Evolutionary conservation across 2,888 invertebrate genomes (phyloP).

Genomic region (Protophormia terraenovae): DNA sequence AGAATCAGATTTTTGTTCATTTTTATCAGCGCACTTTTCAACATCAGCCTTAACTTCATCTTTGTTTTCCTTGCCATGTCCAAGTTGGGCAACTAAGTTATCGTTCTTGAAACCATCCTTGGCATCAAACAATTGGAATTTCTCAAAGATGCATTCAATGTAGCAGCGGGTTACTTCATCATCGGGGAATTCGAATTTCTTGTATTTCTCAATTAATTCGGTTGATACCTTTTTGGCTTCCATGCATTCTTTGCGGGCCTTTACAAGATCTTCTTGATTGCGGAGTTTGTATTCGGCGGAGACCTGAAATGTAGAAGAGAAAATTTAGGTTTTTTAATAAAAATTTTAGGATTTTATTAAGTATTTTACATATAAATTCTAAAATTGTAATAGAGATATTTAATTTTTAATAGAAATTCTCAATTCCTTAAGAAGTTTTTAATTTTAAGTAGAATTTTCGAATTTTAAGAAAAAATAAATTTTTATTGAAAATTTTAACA

Average conservation of each 20-base stretch:
- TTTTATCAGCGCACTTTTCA: constrained; percentile 80
- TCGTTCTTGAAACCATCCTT: constrained; percentile 79
- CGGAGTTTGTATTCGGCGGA: constrained; percentile 79
- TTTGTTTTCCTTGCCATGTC: constrained; percentile 78
- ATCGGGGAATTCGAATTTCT: constrained; percentile 80
- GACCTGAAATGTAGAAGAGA: constrained; percentile 69
- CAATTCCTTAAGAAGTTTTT: neutral
- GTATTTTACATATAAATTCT: neutral
- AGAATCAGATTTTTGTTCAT: constrained; percentile 78
- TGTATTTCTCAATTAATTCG: constrained; percentile 79
- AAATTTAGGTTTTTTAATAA: neutral
- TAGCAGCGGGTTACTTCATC: constrained; percentile 80
- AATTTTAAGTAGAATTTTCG: neutral
- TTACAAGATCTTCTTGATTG: constrained; percentile 78
- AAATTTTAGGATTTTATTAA: neutral
- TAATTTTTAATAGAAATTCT: neutral
- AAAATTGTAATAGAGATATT: neutral
- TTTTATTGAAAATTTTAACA: neutral
- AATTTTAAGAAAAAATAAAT: neutral
- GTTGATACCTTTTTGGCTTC: constrained; percentile 77
- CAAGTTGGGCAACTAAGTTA: constrained; percentile 79
- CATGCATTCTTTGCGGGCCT: constrained; percentile 79
- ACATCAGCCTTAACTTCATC: constrained; percentile 78
- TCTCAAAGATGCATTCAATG: constrained; percentile 80
- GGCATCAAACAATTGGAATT: constrained; percentile 80